phyloP scores from a whole-genome alignment of 2,113 vertebrate species.

The Machaerirhynchus nigripectus region DNA sequence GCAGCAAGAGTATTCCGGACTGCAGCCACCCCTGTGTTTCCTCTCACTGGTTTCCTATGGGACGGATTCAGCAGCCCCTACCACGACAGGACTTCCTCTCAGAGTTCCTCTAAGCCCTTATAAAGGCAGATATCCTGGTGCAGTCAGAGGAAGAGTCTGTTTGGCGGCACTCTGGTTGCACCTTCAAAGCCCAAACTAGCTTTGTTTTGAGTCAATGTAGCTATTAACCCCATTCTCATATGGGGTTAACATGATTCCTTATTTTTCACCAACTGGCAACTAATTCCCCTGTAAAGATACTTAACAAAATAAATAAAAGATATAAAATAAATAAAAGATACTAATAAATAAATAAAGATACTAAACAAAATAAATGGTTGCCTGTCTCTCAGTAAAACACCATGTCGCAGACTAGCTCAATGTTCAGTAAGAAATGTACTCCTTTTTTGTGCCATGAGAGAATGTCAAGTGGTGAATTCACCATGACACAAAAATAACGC shows the following conservation, averaged over 20 bases:
- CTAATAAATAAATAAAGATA: too few species aligned
- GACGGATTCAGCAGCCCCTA: not conserved
- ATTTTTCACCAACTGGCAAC: not conserved
- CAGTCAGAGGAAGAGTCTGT: conserved; percentile 11
- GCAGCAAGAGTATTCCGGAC: not conserved
- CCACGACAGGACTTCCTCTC: not conserved
- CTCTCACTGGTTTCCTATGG: conserved; percentile 29
- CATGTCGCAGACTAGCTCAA: not conserved
- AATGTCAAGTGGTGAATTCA: not conserved
- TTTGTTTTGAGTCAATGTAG: not conserved
- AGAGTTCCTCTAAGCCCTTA: conserved; percentile 35
- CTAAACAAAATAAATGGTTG: too few species aligned
- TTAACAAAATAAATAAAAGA: too few species aligned
- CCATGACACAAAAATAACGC: not conserved
- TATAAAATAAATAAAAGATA: too few species aligned
- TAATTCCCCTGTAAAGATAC: not conserved
- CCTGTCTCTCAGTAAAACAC: not conserved
- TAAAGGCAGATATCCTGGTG: conserved; percentile 25
- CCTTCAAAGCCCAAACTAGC: not conserved
- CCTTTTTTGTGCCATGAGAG: not conserved
- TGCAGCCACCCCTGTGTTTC: not conserved
- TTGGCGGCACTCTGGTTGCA: not conserved
- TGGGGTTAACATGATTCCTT: not conserved
- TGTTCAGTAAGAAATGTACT: not conserved
- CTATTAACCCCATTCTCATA: not conserved